Evolutionary conservation across 2,113 vertebrate species (phyloP), one percentile per base, ranked within the genome.

Genomic region (Naja naja): DNA sequence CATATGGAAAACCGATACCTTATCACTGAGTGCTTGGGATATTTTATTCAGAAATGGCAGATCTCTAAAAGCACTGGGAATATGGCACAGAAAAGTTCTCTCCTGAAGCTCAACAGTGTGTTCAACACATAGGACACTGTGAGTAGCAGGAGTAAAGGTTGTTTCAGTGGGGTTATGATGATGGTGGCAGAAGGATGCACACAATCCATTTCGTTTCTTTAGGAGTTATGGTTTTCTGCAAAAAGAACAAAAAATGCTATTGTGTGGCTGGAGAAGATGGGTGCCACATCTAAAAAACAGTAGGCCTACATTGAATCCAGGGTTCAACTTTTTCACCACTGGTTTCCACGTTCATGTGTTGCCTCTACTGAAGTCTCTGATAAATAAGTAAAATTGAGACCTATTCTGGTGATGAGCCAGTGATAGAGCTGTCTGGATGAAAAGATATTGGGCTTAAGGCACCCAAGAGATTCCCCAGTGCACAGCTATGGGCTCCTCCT

Each of bases 401-500:
- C 43, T 43, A 5, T n/a, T 0, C 91, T 9, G 69, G 69, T 49
- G 8, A 91, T 39, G 64, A 10, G 0, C 92, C 85, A 89, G 34
- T 55, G 88, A 55, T n/a, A 45, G 30, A 4, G 9, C 25, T 93
- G 93, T 47, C 55, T 74, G 92, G 92, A 95, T 91, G 88, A 30
- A 95, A 93, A 92, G 52, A n/a, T 34, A 93, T 47, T 93, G 95
- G 93, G 87, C 39, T 94, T 93, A 94, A 97, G 89, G 95, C 91
- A 93, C 92, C 95, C 96, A 90, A 94, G 95, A 30, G 93, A 87
- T 90, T 91, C 94, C 81, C 43, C 43, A 92, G 49, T 34, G 89
- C 49, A 91, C 93, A 91, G 89, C 43, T 45, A 60, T 16, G 25
- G n/a, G 0, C 30, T 45, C 30, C 0, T 45, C 30, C 0, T 45